Evolutionary conservation across 1,140 invertebrate species (phyloP).

Genomic region (Brachionus sp.): DNA sequence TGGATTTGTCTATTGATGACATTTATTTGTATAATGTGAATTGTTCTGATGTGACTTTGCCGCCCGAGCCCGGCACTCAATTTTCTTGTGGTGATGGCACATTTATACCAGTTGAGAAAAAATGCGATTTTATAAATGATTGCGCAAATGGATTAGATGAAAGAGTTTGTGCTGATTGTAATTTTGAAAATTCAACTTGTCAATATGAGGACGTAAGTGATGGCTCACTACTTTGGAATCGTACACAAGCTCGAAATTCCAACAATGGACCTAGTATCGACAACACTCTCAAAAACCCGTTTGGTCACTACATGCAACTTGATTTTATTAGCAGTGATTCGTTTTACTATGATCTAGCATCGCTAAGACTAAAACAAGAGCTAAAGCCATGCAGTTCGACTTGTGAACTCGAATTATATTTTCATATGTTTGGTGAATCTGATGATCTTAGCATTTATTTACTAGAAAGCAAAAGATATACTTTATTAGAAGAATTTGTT

Average conservation of each 20-base stretch:
- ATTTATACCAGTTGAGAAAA: slow-evolving; percentile 44
- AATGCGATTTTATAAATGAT: slow-evolving; percentile 49
- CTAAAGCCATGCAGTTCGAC: slow-evolving; percentile 22
- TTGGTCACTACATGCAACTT: slow-evolving; percentile 24
- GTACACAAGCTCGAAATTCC: slow-evolving; percentile 46
- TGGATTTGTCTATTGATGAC: slow-evolving; percentile 49
- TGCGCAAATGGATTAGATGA: slow-evolving; percentile 49
- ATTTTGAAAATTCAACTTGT: slow-evolving; percentile 48
- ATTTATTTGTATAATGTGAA: slow-evolving; percentile 47
- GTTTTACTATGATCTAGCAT: not conserved
- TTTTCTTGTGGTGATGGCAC: slow-evolving; percentile 49
- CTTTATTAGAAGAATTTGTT: slow-evolving; percentile 63
- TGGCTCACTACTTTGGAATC: slow-evolving; percentile 5
- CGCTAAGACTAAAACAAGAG: not conserved
- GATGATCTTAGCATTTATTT: slow-evolving; percentile 52
- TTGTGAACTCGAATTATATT: slow-evolving; percentile 63
- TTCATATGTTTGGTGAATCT: slow-evolving; percentile 69
- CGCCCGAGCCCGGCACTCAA: slow-evolving; percentile 40
- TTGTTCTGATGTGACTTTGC: not conserved
- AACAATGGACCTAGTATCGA: slow-evolving; percentile 21
- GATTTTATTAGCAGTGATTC: too few species aligned
- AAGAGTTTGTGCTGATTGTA: slow-evolving; percentile 48
- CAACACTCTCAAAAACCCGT: not conserved
- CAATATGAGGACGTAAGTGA: slow-evolving; percentile 36
- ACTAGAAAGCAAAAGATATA: slow-evolving; percentile 58